phyloP scores from a whole-genome alignment of 2,113 vertebrate species.

The Rostratula benghalensis region DNA sequence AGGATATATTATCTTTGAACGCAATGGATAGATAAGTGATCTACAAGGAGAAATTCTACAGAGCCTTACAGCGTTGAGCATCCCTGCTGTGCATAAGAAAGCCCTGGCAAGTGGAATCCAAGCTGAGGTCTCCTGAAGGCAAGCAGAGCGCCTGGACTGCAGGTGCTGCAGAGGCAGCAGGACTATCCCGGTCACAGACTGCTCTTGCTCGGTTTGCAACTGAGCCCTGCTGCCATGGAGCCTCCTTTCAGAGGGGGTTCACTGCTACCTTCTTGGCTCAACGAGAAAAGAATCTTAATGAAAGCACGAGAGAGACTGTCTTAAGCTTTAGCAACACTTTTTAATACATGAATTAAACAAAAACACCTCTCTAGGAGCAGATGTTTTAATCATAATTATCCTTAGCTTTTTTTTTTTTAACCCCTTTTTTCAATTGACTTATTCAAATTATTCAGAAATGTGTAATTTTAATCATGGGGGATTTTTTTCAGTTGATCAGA shows the following conservation, averaged over 20 bases:
- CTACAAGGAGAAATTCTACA: not conserved
- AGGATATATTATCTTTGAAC: not conserved
- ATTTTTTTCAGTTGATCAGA: not conserved
- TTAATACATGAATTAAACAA: not conserved
- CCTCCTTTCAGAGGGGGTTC: not conserved
- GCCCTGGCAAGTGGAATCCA: not conserved
- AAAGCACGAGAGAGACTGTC: not conserved
- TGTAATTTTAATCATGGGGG: not conserved
- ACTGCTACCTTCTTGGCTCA: not conserved
- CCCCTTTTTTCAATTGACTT: not conserved
- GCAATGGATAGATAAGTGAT: not conserved
- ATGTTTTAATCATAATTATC: not conserved
- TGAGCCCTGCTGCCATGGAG: not conserved
- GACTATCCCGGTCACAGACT: not conserved
- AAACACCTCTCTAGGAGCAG: not conserved
- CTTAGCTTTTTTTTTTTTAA: not conserved
- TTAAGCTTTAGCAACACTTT: not conserved
- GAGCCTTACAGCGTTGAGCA: not conserved
- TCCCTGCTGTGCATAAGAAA: not conserved
- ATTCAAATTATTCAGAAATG: not conserved
- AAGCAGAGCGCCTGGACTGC: not conserved
- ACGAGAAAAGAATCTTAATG: not conserved
- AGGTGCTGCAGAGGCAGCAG: conserved; percentile 5
- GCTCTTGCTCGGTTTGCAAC: not conserved
- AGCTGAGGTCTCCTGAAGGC: not conserved